phyloP scores from a whole-genome alignment of 2,113 vertebrate genomes.

The Martes martes region DNA sequence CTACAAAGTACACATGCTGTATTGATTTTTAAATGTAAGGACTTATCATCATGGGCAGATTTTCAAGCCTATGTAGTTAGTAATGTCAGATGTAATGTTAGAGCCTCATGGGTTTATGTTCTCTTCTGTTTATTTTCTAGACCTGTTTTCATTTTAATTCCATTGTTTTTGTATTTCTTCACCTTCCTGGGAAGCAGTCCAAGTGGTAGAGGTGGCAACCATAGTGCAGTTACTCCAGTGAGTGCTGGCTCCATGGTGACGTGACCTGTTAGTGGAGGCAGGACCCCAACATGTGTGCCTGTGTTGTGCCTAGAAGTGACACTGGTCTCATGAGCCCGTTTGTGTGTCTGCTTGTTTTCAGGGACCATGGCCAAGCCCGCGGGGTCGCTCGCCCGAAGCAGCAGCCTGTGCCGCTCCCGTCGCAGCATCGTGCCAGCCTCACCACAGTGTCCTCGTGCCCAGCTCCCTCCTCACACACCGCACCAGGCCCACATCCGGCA shows the following conservation, averaged over 20 bases:
- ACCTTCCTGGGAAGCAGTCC: not conserved
- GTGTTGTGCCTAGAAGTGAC: not conserved
- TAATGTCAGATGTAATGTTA: not conserved
- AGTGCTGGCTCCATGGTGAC: not conserved
- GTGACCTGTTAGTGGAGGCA: not conserved
- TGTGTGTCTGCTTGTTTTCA: conserved; percentile 62
- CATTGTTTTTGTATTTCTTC: not conserved
- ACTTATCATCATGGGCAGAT: not conserved
- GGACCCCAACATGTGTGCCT: not conserved
- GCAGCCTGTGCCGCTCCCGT: conserved; percentile 94
- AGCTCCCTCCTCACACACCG: conserved; percentile 13
- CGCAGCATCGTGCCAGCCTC: conserved; percentile 90
- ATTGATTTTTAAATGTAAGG: conserved; percentile 9
- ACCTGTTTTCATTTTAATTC: not conserved
- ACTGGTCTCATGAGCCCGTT: accelerated
- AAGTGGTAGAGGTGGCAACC: not conserved
- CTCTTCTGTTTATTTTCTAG: not conserved
- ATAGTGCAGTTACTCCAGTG: not conserved
- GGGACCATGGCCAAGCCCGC: conserved; percentile 85
- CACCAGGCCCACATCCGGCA: conserved; percentile 42
- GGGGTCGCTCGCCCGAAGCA: conserved; percentile 90
- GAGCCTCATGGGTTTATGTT: not conserved
- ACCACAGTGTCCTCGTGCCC: conserved; percentile 84
- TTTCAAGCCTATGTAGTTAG: not conserved
- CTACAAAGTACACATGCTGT: not conserved